Evolutionary conservation across 2,797 vertebrate genomes (phyloP).

Genomic region (Neostethus bicornis): DNA sequence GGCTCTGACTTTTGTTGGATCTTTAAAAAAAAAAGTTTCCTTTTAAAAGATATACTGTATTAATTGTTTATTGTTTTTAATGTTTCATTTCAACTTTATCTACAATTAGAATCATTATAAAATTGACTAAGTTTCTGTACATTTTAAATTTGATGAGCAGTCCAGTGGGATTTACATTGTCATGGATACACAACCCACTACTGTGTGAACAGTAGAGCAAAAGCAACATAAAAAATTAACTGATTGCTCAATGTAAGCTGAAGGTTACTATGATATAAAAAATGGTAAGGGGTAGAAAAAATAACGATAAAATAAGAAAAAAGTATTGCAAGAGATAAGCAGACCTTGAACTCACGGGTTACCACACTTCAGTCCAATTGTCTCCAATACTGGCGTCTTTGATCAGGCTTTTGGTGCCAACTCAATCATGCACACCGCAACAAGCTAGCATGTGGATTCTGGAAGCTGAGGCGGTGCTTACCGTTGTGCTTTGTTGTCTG

Average conservation of each 20-base stretch:
- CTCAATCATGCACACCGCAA: background rate
- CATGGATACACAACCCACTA: too few relatives aligned
- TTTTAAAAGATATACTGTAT: too few relatives aligned
- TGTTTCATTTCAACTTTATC: too few relatives aligned
- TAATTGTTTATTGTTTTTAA: too few relatives aligned
- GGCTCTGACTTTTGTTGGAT: too few relatives aligned
- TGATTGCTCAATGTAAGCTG: background rate
- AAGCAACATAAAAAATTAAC: background rate
- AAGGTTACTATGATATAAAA: background rate
- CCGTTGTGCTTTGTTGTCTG: slow-evolving; percentile 39
- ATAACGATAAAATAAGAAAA: background rate
- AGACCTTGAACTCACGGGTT: slow-evolving; percentile 9
- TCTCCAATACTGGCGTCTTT: slow-evolving; percentile 64
- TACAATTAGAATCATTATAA: too few relatives aligned
- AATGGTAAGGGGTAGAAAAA: background rate
- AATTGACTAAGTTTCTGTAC: too few relatives aligned
- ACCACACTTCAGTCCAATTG: slow-evolving; percentile 47
- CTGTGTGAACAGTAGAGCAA: too few relatives aligned
- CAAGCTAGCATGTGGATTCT: slow-evolving; percentile 15
- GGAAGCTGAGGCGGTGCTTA: slow-evolving; percentile 10
- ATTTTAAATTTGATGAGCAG: too few relatives aligned
- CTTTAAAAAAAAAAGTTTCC: too few relatives aligned
- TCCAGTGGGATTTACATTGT: background rate
- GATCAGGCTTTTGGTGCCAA: slow-evolving; percentile 51
- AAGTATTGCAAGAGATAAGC: slow-evolving; percentile 10